Evolutionary conservation across 2,113 vertebrate species (phyloP), one percentile per base, ranked within the genome.

Genomic region (Serilophus lunatus): DNA sequence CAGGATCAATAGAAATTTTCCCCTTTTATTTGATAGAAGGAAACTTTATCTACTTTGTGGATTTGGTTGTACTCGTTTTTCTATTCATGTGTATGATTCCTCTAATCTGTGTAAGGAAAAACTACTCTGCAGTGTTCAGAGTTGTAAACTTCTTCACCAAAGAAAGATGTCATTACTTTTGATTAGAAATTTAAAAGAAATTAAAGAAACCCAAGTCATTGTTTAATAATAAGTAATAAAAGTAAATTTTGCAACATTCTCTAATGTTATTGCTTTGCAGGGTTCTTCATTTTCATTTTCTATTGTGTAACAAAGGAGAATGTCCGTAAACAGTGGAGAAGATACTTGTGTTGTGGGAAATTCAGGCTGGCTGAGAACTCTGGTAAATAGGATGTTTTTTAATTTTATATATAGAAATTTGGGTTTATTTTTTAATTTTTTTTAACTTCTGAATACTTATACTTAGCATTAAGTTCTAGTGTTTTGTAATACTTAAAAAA

Each of bases 261-360:
- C 3, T 42, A 18, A 59, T 4, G 10, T 54, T 96, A 65, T 9
- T 92, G 44, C 65, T 83, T 82, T 89, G 36, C 74, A 99, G 99
- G 99, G 18, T 98, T 99, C 94, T 98, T 99, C 92, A 98, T 99
- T 97, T 99, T 99, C 88, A 63, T 99, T n/a, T 99, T 99, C 95
- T 99, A 99, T 93, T 99, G 99, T 71, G 99, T 98, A 63, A 94
- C 98, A 24, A 99, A 99, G 95, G 99, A 99, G 74, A 99, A 98
- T 53, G 99, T 99, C 60, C 98, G 98, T 60, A 98, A 98, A 68
- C 98, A 99, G 64, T 99, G 99, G 99, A 98, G 98, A 91, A 98
- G 97, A 1, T 98, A 99, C 38, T 98, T 99, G 31, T 99, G 99
- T 96, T 99, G 99, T 97, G 99, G 99, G n/a, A 98, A 95, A 63